Evolutionary conservation across 1,140 invertebrate genomes (phyloP), one percentile per base, ranked within the genome.

Genomic region (Drosophila kurseongensis): DNA sequence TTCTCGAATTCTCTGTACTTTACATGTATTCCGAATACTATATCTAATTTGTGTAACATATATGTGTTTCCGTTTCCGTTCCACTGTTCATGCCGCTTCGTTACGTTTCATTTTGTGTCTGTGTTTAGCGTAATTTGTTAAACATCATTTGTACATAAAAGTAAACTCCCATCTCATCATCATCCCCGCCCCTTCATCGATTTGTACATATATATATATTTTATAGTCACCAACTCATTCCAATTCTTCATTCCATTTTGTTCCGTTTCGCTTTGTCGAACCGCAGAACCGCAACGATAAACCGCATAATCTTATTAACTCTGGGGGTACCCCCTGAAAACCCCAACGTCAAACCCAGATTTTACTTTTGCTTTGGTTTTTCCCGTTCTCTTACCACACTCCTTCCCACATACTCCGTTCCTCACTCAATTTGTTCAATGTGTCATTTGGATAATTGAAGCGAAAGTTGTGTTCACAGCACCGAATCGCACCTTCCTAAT

Each of bases 1-100:
- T 68, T 88, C 69, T 89, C 50, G 72, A 74, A 80, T 89, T 89
- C 51, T 74, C 47, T 85, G 73, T 78, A 80, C 76, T 44, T 44
- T 67, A 38, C 54, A 62, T 62, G 45, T 63, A 65, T 44, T 73
- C 55, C 38, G 45, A 62, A 42, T 58, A 68, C 50, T 76, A 77
- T 77, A 71, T 51, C 41, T 51, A 75, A 63, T 50, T 29, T 32
- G 29, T 68, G 74, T 68, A 66, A 54, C 47, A 68, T 52, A 68
- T 66, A 41, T 38, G 36, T 69, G 56, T 57, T 67, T 44, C 47
- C 60, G 65, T 71, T 71, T 56, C 52, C 41, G 61, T 65, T 65
- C 61, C 67, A 71, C 65, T 50, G 68, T 71, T 72, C 66, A 71
- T 72, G 48, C 18, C 51, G 67, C 71, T 71, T 71, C 44, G 13